Conservation (phyloP, 2,113 vertebrate genomes). For the Cricetomys ansorgei region DNA sequence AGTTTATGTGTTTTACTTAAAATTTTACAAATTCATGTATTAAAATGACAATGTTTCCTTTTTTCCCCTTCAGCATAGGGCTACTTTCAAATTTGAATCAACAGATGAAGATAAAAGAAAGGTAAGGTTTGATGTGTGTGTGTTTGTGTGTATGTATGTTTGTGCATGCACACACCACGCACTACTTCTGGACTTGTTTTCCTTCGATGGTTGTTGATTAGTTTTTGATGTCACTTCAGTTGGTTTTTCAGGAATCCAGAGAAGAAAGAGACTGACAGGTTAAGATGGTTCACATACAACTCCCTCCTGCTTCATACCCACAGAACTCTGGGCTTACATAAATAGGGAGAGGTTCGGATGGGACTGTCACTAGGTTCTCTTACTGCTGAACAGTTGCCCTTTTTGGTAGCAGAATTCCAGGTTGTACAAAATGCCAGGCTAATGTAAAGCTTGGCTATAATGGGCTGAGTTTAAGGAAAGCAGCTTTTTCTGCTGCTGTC, state of each 20-base stretch:
- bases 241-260: conserved; percentile 34
- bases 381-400: not conserved
- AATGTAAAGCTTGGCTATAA: not conserved
- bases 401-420: not conserved
- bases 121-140: conserved; percentile 85
- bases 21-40: conserved; percentile 41
- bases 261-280: conserved; percentile 31
- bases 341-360: not conserved
- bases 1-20: conserved; percentile 36
- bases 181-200: conserved; percentile 41
- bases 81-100: conserved; percentile 93
- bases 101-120: conserved; percentile 94
- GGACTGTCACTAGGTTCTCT: not conserved
- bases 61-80: conserved; percentile 89
- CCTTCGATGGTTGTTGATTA: conserved; percentile 31
- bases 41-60: conserved; percentile 70
- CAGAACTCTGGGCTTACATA: not conserved
- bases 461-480: conserved; percentile 17
- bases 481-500: not conserved
- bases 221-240: conserved; percentile 52
- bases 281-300: not conserved
- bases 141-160: not conserved
- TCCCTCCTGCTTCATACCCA: not conserved
- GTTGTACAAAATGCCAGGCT: not conserved
- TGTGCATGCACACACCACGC: no score